Percentiles rank a stretch among this genome's conserved stretches.
Evolutionary conservation across 2,888 invertebrate genomes (phyloP).

Genomic region (Agrochola lota): DNA sequence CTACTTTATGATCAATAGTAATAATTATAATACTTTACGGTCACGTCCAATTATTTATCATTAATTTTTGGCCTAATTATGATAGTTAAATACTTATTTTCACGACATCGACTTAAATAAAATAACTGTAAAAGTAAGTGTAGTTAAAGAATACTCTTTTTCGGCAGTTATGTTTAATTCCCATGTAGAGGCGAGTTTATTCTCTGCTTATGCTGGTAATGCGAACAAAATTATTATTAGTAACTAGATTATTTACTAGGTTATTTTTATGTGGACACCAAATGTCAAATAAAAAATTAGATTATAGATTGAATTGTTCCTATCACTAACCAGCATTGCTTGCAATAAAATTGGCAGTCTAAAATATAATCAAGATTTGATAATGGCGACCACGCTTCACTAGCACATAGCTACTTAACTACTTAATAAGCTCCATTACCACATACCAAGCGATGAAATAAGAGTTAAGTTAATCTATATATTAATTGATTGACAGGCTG

Average conservation of each 20-base stretch:
- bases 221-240: no score
- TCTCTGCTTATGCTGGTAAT: no score
- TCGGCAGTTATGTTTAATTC: no score
- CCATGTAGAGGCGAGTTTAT: no score
- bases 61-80: conserved; percentile 5
- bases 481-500: conserved; percentile 17
- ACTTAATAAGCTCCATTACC: conserved; percentile 6
- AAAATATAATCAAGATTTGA: background rate
- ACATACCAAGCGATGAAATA: conserved; percentile 13
- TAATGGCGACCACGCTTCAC: background rate
- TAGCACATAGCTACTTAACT: background rate
- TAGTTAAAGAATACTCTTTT: no score
- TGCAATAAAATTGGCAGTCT: background rate
- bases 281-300: no score
- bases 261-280: no score
- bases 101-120: background rate
- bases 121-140: background rate
- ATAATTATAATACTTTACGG: conserved; percentile 40
- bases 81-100: background rate
- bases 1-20: conserved; percentile 52
- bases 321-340: no score
- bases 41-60: conserved; percentile 33
- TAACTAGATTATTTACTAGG: no score
- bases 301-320: no score
- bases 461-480: conserved; percentile 25